Percentiles rank a stretch among this genome's conserved stretches.
Conservation (phyloP, 2,888 invertebrate genomes). For the Stenodera caucasica region DNA sequence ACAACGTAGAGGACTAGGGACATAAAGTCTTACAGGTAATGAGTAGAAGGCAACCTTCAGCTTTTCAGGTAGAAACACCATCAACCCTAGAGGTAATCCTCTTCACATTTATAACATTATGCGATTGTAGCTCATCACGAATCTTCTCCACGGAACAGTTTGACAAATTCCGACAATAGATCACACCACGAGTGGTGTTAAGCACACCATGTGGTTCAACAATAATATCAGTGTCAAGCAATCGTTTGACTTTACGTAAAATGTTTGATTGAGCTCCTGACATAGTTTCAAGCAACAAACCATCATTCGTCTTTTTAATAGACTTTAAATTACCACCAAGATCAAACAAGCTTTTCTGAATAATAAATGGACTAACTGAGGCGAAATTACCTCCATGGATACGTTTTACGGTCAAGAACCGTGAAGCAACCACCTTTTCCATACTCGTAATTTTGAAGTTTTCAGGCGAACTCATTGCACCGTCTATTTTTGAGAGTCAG, state of each 20-base stretch:
- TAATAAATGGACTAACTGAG: background rate
- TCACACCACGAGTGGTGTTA: background rate
- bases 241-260: background rate
- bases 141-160: background rate
- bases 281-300: background rate
- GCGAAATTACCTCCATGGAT: background rate
- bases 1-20: conserved; percentile 32
- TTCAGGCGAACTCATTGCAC: background rate
- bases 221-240: background rate
- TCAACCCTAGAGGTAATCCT: background rate
- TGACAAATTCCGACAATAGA: background rate
- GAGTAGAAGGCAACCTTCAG: conserved; percentile 25
- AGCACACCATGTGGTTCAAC: background rate
- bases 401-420: background rate
- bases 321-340: background rate
- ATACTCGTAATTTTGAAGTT: background rate
- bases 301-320: background rate
- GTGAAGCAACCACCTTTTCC: background rate
- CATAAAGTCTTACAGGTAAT: conserved; percentile 26
- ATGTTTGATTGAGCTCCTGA: background rate
- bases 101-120: background rate
- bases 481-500: background rate
- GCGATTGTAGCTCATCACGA: background rate
- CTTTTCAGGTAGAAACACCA: conserved; percentile 13
- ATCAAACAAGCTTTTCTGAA: background rate